phyloP scores from a whole-genome alignment of 2,113 vertebrate species.

The Ptilorrhoa leucosticta region DNA sequence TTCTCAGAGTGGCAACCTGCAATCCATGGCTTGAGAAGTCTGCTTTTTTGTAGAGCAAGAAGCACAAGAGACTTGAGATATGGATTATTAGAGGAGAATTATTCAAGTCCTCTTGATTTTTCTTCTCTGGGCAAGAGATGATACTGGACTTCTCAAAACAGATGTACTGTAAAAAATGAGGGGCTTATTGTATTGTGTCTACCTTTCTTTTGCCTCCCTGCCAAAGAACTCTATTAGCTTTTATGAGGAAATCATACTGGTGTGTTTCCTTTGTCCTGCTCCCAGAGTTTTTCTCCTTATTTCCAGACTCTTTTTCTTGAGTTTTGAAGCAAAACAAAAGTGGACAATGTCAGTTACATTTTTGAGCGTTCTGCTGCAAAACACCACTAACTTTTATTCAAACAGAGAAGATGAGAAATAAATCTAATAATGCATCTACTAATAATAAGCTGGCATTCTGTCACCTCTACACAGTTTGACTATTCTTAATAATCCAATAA shows the following conservation, averaged over 20 bases:
- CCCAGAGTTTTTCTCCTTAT: not conserved
- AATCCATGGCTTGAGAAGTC: not conserved
- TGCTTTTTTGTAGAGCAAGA: not conserved
- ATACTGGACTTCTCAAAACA: not conserved
- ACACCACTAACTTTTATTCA: not conserved
- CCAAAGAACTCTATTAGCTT: not conserved
- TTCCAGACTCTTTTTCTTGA: not conserved
- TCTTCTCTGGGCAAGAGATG: not conserved
- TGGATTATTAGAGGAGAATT: rapidly evolving
- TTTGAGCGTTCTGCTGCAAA: not conserved
- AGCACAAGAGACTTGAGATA: not conserved
- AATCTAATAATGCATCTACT: not conserved
- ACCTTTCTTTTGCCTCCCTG: not conserved
- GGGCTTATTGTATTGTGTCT: not conserved
- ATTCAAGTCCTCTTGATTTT: not conserved
- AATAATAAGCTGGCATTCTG: not conserved
- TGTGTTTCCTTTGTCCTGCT: not conserved
- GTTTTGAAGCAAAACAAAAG: not conserved
- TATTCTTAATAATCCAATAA: not conserved
- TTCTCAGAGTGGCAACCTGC: not conserved
- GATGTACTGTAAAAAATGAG: not conserved
- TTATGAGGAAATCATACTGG: not conserved
- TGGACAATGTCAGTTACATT: not conserved
- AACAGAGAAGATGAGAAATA: not conserved
- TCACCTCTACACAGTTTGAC: not conserved